phyloP scores from a whole-genome alignment of 1,140 invertebrate species.

The Tetragonula clypearis region DNA sequence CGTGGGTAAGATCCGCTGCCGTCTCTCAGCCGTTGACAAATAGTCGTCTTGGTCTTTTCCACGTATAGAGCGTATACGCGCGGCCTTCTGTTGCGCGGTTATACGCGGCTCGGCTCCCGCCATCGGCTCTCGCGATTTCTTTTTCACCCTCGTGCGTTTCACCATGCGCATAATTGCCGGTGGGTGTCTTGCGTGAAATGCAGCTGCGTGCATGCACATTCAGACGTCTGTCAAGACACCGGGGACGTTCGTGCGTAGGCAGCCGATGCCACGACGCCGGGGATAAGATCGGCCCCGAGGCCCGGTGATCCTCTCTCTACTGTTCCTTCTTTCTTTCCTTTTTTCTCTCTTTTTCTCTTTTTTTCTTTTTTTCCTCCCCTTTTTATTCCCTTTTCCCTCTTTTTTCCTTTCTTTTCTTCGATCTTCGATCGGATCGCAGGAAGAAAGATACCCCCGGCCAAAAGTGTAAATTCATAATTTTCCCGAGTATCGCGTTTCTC shows the following conservation, averaged over 20 bases:
- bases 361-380: not conserved
- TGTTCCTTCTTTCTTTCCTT: not conserved
- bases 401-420: not conserved
- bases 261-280: constrained; percentile 54
- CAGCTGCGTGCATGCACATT: constrained; percentile 66
- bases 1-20: constrained; percentile 55
- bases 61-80: constrained; percentile 26
- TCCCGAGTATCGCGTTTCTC: constrained; percentile 42
- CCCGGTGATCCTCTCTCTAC: constrained; percentile 38
- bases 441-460: constrained; percentile 45
- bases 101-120: not conserved
- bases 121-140: constrained; percentile 55
- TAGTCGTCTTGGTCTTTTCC: constrained; percentile 57
- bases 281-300: constrained; percentile 63
- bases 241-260: constrained; percentile 65
- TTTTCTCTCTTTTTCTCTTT: not conserved
- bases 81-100: constrained; percentile 34
- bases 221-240: constrained; percentile 64
- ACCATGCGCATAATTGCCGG: constrained; percentile 66
- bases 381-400: not conserved
- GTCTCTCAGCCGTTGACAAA: constrained; percentile 67
- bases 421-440: constrained; percentile 49
- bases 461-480: constrained; percentile 54
- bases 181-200: constrained; percentile 64
- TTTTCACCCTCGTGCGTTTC: constrained; percentile 62